Evolutionary conservation across 2,888 invertebrate genomes (phyloP).

Genomic region (Diabrotica balteata): DNA sequence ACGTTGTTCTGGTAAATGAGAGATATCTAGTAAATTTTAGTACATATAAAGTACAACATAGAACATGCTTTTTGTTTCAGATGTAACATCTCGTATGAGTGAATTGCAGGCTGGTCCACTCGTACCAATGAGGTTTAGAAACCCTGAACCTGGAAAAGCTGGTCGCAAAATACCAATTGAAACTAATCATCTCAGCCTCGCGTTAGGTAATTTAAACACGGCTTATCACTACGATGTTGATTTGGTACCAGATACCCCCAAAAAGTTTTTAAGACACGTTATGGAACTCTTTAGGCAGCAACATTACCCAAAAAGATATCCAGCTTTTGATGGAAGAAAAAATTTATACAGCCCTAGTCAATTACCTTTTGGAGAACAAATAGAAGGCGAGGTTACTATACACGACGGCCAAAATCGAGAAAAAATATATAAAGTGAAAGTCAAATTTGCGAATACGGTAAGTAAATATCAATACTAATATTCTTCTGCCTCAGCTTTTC

Average conservation of each 20-base stretch:
- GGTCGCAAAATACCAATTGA: conserved; percentile 58
- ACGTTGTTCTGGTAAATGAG: too few relatives aligned
- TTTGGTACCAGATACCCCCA: conserved; percentile 74
- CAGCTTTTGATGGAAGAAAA: conserved; percentile 79
- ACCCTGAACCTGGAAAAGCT: conserved; percentile 50
- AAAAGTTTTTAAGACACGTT: conserved; percentile 65
- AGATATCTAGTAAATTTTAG: too few relatives aligned
- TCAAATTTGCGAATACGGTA: conserved; percentile 33
- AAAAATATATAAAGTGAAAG: conserved; percentile 38
- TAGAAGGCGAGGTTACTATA: conserved; percentile 25
- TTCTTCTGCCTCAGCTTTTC: too few relatives aligned
- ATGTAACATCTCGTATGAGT: conserved; percentile 1
- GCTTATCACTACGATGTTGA: conserved; percentile 84
- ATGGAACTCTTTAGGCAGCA: conserved; percentile 48
- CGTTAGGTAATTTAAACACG: conserved; percentile 47
- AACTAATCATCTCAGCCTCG: conserved; percentile 69
- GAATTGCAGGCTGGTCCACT: conserved; percentile 16
- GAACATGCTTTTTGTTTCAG: conserved; percentile 7
- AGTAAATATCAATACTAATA: background rate
- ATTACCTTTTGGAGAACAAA: conserved; percentile 58
- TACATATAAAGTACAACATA: too few relatives aligned
- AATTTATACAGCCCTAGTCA: conserved; percentile 67
- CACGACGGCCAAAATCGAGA: conserved; percentile 36
- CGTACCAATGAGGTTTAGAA: conserved; percentile 8
- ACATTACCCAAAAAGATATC: conserved; percentile 59